These are phyloP conservation scores for Ceyx margarethae DNA, from an alignment of 2,113 vertebrate genomes.

Conservation along the genomic window DNA sequence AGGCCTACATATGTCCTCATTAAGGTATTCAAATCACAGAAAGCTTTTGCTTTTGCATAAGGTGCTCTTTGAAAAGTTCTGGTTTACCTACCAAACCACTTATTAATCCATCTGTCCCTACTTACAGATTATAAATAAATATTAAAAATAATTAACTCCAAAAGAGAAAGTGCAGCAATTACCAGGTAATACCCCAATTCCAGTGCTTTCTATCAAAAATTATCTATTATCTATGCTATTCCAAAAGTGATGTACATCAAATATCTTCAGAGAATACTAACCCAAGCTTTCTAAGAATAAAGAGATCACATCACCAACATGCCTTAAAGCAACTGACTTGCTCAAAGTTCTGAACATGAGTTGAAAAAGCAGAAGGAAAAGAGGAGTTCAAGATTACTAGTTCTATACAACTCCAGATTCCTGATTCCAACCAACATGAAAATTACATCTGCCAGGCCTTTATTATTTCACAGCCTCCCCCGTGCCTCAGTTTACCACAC, in stretches of 20 bases:
- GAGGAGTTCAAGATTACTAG: background rate
- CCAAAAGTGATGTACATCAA: background rate
- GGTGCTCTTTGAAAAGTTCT: background rate
- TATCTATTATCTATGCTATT: no score
- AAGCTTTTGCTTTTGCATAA: background rate
- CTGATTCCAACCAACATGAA: background rate
- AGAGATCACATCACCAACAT: background rate
- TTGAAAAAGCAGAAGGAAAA: background rate
- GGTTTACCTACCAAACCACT: background rate
- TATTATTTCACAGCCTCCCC: background rate
- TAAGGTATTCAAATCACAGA: background rate
- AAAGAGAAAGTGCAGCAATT: background rate
- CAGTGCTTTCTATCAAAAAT: background rate
- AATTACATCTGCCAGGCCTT: background rate
- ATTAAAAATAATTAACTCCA: background rate
- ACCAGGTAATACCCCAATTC: background rate
- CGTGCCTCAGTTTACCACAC: background rate
- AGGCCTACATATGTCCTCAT: background rate
- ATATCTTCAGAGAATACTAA: background rate
- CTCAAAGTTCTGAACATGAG: background rate
- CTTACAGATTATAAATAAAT: background rate
- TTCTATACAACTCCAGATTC: background rate
- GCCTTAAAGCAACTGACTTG: background rate
- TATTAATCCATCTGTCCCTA: background rate
- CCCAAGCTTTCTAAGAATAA: background rate